Base-by-base conservation (phyloP, 2,113 vertebrate species). In the Spermophilus dauricus region DNA sequence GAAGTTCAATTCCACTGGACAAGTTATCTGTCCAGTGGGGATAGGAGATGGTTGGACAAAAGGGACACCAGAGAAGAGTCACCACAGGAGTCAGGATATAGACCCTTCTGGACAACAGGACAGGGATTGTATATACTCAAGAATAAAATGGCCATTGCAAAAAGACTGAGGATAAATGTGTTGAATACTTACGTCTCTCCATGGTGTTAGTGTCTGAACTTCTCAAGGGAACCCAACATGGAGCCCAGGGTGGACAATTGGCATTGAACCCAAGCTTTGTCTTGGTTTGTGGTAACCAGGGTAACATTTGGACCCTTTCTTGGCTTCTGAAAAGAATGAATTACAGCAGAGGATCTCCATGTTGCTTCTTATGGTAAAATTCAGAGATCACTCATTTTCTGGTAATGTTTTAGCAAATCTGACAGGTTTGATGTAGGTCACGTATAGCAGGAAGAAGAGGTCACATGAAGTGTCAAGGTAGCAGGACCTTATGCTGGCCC, bases 241-340 rank as follows among this genome's bases (percentile, higher is more conserved):
- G 12, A 51, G 48, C 13, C 63, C 37, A 34, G 48, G 2, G 48
- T 51, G 48, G 6, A 34, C 4, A n/a, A 22, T 9, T 84, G 24
- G 53, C 26, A 5, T 17, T 22, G 34, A 17, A 75, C 56, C 39
- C 42, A 26, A 56, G 12, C 8, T 45, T 69, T 75, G 39, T 51
- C 32, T 45, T 89, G 8, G 13, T 37, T 51, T 30, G 2, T 58
- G 61, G 48, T 12, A 32, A 86, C 9, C 83, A 58, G 58, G n/a
- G 45, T 5, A 72, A 63, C n/a, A 75, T 37, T 28, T 8, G 6
- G 26, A 9, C 13, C 26, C 8, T 96, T 53, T 75, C 78, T 34
- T 75, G 53, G 45, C 51, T 75, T 88, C 87, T 69, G 16, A 93
- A 77, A 86, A n/a, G 48, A 87, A 67, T 65, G 63, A n/a, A 84